These are phyloP conservation scores for Lithodes maja DNA, from an alignment of 2,888 invertebrate genomes.

Conservation along the genomic window DNA sequence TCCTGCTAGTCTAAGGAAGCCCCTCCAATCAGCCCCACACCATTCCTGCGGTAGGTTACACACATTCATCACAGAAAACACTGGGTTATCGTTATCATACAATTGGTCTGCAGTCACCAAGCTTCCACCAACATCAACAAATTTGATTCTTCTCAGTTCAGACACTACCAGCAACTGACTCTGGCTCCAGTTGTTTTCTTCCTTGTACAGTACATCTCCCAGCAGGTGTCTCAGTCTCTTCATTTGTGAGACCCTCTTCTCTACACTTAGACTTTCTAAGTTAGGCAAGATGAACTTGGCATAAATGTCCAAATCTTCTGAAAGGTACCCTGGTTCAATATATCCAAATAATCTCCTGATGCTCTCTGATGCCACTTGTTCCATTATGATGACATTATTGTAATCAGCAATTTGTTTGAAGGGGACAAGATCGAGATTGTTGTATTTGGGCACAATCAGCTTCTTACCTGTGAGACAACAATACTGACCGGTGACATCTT, in stretches of 20 bases:
- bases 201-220: not conserved
- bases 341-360: not conserved
- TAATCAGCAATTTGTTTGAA: not conserved
- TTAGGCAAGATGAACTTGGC: constrained; percentile 19
- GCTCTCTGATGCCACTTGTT: not conserved
- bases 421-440: not conserved
- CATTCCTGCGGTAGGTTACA: constrained; percentile 29
- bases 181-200: not conserved
- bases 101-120: constrained; percentile 14
- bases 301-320: constrained; percentile 15
- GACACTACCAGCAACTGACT: not conserved
- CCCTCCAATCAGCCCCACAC: not conserved
- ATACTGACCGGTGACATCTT: not conserved
- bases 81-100: constrained; percentile 14
- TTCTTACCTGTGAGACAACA: not conserved
- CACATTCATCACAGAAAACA: constrained; percentile 30
- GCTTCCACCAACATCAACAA: constrained; percentile 3
- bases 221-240: not conserved
- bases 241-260: not conserved
- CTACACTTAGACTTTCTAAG: not conserved
- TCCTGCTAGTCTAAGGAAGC: constrained; percentile 30
- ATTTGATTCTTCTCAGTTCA: not conserved
- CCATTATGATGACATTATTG: not conserved
- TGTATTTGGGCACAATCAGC: constrained; percentile 1
- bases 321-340: constrained; percentile 4